Evolutionary conservation across 2,888 invertebrate genomes (phyloP), one percentile per base, ranked within the genome.

Genomic region (Ectemnius continuus): DNA sequence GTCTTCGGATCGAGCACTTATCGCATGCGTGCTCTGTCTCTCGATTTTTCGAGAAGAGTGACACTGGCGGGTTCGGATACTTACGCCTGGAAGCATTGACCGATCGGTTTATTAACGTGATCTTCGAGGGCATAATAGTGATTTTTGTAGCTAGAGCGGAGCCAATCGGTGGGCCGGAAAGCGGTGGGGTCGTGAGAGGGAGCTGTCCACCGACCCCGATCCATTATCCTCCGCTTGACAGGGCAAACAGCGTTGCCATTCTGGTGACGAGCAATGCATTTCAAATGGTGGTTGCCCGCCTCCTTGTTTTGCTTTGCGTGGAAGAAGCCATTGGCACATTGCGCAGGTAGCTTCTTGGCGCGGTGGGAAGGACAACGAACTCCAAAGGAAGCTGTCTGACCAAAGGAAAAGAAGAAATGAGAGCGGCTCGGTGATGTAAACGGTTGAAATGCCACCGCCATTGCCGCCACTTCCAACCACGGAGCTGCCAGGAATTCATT

Each of bases 221-320:
- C 87, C 87, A 88, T 89, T 88, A 89, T 89, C 85, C 85, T 56
- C 60, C 69, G 84, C 81, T 84, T 88, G 89, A 88, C 88, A 88
- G 87, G 79, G 84, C 83, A 87, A 89, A 88, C 88, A 88, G 84
- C 81, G 66, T 73, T 81, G 75, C 78, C 82, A 81, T 85, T 80
- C 67, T 76, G 73, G 79, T 83, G 84, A 87, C 86, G 86, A 76
- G 85, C 89, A 88, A 89, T 89, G 89, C 89, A 89, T 89, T 89
- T 88, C 86, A 86, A 89, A 89, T 88, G 81, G 85, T 84, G 78
- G 76, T 75, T 81, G 80, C 76, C 75, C 81, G 74, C 52, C 52
- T 16, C n/a, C n/a, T 5, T 23, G 23, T 23, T 23, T 36, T 36
- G 36, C 2, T 36, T 36, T 36, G 52, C n/a, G 6, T 0, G 52